Base-by-base conservation (phyloP, 1,140 invertebrate species). In the Subanguina moxae region DNA sequence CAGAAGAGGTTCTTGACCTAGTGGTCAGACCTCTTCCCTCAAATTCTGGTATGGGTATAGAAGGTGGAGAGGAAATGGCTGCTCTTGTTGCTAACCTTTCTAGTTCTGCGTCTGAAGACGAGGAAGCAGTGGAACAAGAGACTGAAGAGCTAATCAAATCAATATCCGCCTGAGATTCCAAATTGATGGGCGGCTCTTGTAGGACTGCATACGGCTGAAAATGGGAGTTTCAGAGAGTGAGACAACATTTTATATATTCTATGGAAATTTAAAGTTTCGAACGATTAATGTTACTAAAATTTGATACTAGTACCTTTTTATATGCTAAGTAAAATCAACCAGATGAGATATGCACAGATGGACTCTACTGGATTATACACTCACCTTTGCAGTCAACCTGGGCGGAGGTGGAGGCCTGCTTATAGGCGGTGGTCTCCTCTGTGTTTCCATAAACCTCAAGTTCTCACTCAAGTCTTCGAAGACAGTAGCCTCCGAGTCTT, bases 381-480 rank as follows among this genome's bases (percentile, higher is more conserved):
- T 52, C 17, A 52, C 48, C 48, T 52, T 52, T 7, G n/a, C 48
- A 25, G n/a, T 52, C 17, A 25, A 25, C 15, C 32, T 38, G 32
- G 58, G 58, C n/a, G 38, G 27, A 25, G 58, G 58, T 43, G 58
- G 58, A 7, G 58, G 58, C 38, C 58, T 21, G 19, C 58, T 43
- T 25, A 25, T 30, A 7, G 58, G 58, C 5, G 58, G 58, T 32
- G 58, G 58, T 61, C 19, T 32, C 13, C 58, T 30, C 38, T 61
- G 58, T 61, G n/a, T 21, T 1, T 61, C 28, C 38, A 43, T 21
- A 21, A 5, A 19, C 19, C 38, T 21, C 8, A 61, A 21, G 28
- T 61, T 43, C 28, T 61, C 28, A 28, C 48, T 52, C 23, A 52
- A 52, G 17, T 61, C 28, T 61, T 61, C 58, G 27, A 61, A 61